Conservation (phyloP, 2,113 vertebrate species). For the Myxocyprinus asiaticus region DNA sequence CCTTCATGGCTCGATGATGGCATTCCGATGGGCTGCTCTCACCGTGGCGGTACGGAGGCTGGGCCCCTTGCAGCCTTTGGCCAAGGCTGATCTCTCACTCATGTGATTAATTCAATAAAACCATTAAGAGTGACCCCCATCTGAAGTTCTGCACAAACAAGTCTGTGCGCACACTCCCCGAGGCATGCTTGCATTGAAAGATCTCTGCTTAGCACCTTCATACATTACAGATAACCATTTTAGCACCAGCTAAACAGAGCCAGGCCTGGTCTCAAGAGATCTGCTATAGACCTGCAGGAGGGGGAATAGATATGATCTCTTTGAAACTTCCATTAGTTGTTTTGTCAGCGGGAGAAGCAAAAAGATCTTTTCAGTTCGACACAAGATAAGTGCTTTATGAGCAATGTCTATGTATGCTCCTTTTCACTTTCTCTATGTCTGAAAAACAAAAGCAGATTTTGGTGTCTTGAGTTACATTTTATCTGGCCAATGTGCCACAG, state of each 20-base stretch:
- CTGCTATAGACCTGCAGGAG: slow-evolving; percentile 7
- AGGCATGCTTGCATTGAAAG: slow-evolving; percentile 62
- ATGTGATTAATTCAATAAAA: slow-evolving; percentile 75
- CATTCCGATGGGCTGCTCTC: slow-evolving; percentile 64
- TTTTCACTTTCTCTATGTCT: background rate
- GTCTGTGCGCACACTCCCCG: slow-evolving; percentile 22
- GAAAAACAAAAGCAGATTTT: slow-evolving; percentile 40
- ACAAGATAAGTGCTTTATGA: slow-evolving; percentile 38
- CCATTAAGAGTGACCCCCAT: slow-evolving; percentile 59
- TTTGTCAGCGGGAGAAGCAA: slow-evolving; percentile 45
- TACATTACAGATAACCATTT: slow-evolving; percentile 64
- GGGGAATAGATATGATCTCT: slow-evolving; percentile 37
- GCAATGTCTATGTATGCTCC: background rate
- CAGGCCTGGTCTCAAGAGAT: slow-evolving; percentile 49
- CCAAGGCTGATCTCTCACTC: slow-evolving; percentile 62
- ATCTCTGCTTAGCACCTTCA: slow-evolving; percentile 71
- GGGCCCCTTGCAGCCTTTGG: slow-evolving; percentile 60
- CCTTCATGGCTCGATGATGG: slow-evolving; percentile 65
- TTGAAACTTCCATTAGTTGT: slow-evolving; percentile 48
- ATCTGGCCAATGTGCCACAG: slow-evolving; percentile 55
- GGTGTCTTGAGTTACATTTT: slow-evolving; percentile 59
- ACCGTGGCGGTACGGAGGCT: slow-evolving; percentile 54
- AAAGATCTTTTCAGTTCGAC: slow-evolving; percentile 51
- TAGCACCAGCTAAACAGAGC: slow-evolving; percentile 56
- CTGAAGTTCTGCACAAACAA: slow-evolving; percentile 13